These are phyloP conservation scores for Oceanites oceanicus DNA, from an alignment of 2,113 vertebrate species.

Conservation along the genomic window DNA sequence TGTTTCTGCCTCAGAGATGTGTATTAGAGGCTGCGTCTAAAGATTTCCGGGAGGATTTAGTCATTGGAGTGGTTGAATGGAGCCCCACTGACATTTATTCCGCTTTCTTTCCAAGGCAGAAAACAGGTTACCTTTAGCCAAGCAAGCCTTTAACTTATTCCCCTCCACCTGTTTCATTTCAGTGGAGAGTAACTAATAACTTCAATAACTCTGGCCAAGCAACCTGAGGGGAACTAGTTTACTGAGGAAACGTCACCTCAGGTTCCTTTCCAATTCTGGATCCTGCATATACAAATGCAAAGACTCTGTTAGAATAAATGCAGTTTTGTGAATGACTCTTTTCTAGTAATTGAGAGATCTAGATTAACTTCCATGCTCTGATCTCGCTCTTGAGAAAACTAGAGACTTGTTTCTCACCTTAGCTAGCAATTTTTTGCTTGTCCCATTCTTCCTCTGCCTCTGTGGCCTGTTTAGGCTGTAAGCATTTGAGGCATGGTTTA, in stretches of 20 bases:
- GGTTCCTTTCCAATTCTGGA: neutral
- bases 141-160: neutral
- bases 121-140: neutral
- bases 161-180: neutral
- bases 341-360: neutral
- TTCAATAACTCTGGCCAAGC: neutral
- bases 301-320: neutral
- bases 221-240: neutral
- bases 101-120: neutral
- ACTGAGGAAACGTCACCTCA: neutral
- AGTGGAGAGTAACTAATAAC: neutral
- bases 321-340: neutral
- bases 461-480: neutral
- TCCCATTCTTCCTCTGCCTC: neutral
- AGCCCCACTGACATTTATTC: neutral
- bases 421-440: neutral
- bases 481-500: neutral
- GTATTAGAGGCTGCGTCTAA: neutral
- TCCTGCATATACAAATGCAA: neutral
- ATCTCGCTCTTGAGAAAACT: neutral
- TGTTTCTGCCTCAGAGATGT: neutral
- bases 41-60: neutral
- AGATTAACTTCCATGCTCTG: neutral
- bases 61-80: neutral
- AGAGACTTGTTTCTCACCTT: neutral